Percentiles rank a stretch among this genome's conserved stretches.
Conservation (phyloP, 1,140 invertebrate genomes). For the Lepidurus packardi region DNA sequence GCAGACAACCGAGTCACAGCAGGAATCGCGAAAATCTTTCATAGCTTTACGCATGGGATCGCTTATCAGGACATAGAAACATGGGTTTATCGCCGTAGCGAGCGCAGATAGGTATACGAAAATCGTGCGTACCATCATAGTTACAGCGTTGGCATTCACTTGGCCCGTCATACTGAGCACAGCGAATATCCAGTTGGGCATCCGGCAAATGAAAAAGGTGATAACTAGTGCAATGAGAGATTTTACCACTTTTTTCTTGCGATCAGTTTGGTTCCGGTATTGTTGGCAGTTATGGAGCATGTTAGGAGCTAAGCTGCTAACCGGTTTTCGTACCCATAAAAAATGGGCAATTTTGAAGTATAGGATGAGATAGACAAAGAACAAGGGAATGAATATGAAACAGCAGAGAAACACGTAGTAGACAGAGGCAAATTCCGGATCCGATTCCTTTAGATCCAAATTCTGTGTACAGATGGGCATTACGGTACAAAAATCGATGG, state of each 20-base stretch:
- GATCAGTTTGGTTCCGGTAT: conserved; percentile 23
- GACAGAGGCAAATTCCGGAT: conserved; percentile 23
- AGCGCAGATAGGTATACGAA: conserved; percentile 33
- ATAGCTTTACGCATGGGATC: conserved; percentile 33
- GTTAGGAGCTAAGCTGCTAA: conserved; percentile 14
- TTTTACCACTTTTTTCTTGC: conserved; percentile 30
- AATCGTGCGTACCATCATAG: conserved; percentile 26
- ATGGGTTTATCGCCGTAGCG: conserved; percentile 34
- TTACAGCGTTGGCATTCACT: conserved; percentile 13
- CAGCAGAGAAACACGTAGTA: conserved; percentile 24
- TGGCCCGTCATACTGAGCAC: conserved; percentile 26
- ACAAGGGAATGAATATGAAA: conserved; percentile 28
- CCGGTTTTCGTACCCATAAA: conserved; percentile 34
- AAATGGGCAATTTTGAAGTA: conserved; percentile 32
- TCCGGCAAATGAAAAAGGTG: conserved; percentile 31
- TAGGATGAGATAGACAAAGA: conserved; percentile 25
- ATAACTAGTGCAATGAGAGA: conserved; percentile 28
- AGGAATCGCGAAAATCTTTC: conserved; percentile 23
- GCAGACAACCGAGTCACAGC: neutral
- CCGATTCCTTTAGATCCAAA: neutral
- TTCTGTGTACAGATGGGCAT: neutral
- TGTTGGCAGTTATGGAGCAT: neutral
- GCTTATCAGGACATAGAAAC: conserved; percentile 32
- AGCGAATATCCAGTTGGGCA: conserved; percentile 33
- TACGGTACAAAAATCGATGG: conserved; percentile 26